Percentiles rank a stretch among this genome's conserved stretches.
Evolutionary conservation across 2,888 invertebrate genomes (phyloP).

Genomic region (Hetaerina titia): DNA sequence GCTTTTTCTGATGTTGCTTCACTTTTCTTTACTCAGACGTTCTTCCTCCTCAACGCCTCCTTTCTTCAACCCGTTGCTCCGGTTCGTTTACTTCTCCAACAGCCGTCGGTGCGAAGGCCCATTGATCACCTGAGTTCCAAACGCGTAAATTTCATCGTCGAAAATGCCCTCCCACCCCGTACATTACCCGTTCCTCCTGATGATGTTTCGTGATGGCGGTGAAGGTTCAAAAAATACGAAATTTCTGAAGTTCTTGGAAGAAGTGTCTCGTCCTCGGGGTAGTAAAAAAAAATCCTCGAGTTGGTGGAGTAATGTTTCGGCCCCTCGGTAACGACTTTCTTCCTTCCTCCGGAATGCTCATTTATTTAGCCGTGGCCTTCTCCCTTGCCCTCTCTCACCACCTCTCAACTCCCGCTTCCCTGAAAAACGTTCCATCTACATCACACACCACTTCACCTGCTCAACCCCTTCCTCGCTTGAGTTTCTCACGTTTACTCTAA

Average conservation of each 20-base stretch:
- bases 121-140: too few species aligned
- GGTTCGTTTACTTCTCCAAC: too few species aligned
- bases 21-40: too few species aligned
- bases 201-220: neutral
- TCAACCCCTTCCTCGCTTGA: neutral
- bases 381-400: neutral
- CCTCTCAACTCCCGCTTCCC: conserved; percentile 6
- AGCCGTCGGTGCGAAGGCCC: too few species aligned
- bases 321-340: conserved; percentile 4
- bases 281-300: neutral
- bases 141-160: too few species aligned
- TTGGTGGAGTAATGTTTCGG: neutral
- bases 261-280: neutral
- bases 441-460: neutral
- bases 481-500: conserved; percentile 5
- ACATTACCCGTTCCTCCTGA: too few species aligned
- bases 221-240: neutral
- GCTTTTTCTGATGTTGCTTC: too few species aligned
- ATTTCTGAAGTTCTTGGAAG: neutral
- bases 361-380: neutral
- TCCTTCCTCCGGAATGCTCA: neutral
- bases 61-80: too few species aligned
- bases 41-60: too few species aligned
- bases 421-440: neutral
- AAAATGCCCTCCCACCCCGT: too few species aligned